phyloP scores from a whole-genome alignment of 2,797 vertebrate genomes.

The Huso huso region DNA sequence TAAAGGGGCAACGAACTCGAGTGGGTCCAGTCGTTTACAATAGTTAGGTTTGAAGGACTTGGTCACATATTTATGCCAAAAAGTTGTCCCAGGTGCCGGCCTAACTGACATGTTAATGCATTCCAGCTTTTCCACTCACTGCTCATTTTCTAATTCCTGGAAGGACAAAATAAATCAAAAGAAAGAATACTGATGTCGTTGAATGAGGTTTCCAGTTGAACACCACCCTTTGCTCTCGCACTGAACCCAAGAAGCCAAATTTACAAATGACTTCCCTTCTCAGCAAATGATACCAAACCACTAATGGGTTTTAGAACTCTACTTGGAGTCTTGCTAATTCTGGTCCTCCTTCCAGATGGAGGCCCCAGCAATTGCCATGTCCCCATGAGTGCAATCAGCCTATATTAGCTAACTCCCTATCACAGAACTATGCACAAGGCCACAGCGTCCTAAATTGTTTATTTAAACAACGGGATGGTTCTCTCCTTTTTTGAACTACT shows the following conservation, averaged over 20 bases:
- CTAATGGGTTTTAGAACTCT: conserved; percentile 17
- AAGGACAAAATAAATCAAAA: conserved; percentile 13
- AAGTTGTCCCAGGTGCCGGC: too few relatives aligned
- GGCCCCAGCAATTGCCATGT: conserved; percentile 3
- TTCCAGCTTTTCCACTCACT: conserved; percentile 28
- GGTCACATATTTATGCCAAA: too few relatives aligned
- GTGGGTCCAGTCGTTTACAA: too few relatives aligned
- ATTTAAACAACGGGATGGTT: too few relatives aligned
- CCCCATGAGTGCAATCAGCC: conserved; percentile 24
- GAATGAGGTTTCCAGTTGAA: conserved; percentile 13
- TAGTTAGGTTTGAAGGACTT: too few relatives aligned
- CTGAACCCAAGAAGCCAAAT: conserved; percentile 21
- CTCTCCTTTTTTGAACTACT: too few relatives aligned
- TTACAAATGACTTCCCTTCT: conserved; percentile 14
- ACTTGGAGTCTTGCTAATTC: conserved; percentile 6
- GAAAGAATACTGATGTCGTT: neutral
- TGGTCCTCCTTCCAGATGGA: neutral
- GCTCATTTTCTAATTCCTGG: conserved; percentile 24
- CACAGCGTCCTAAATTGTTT: too few relatives aligned
- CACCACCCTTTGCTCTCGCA: conserved; percentile 10
- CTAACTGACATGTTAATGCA: conserved; percentile 35
- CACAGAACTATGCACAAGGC: too few relatives aligned
- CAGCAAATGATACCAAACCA: conserved; percentile 12
- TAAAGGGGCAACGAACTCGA: too few relatives aligned
- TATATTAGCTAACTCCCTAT: conserved; percentile 7